These are phyloP conservation scores for Chaitophorus viminalis DNA, from an alignment of 2,888 invertebrate species.

Conservation along the genomic window DNA sequence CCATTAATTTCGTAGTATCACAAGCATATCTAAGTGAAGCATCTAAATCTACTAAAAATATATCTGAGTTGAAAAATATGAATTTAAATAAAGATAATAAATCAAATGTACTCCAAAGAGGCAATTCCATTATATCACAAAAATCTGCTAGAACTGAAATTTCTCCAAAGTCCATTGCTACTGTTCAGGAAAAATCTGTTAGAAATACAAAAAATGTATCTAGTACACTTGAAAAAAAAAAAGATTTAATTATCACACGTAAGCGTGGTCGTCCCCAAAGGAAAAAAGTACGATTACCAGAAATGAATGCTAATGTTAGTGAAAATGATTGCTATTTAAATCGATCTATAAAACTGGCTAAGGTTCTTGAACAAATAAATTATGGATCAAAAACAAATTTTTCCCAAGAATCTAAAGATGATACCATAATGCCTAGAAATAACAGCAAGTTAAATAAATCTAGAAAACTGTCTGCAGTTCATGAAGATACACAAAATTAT, in stretches of 20 bases:
- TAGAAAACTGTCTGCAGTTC: neutral
- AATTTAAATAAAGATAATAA: neutral
- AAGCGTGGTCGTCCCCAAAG: neutral
- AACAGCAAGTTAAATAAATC: neutral
- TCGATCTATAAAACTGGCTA: neutral
- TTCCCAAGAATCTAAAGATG: neutral
- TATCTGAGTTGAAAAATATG: neutral
- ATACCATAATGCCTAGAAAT: neutral
- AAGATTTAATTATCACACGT: neutral
- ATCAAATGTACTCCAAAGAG: neutral
- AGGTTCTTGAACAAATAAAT: too few species aligned
- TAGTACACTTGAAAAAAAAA: neutral
- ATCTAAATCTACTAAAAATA: constrained; percentile 26
- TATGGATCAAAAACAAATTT: neutral
- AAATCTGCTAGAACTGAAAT: neutral
- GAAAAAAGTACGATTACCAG: neutral
- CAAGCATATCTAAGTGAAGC: neutral
- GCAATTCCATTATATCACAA: neutral
- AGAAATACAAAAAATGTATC: neutral
- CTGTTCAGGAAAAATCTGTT: neutral
- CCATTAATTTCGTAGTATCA: neutral
- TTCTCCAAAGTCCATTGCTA: neutral
- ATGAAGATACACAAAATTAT: too few species aligned
- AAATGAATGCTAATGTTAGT: neutral
- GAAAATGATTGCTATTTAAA: neutral